Percentiles rank a stretch among this genome's conserved stretches.
These are phyloP conservation scores for Hydraecia micacea DNA, from an alignment of 2,888 invertebrate species.

Conservation along the genomic window DNA sequence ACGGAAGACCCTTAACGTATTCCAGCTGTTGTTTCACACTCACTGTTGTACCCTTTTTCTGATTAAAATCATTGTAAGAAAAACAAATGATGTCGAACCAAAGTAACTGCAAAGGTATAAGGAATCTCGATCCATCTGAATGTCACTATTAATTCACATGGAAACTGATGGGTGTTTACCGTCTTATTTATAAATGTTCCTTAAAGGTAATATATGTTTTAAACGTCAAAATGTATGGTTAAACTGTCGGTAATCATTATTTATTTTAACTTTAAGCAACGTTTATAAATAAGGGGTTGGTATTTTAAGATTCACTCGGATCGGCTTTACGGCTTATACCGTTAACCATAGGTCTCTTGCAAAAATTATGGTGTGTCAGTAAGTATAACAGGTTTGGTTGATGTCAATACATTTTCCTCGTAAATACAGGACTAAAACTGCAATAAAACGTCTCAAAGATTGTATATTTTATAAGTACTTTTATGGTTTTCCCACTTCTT, in stretches of 20 bases:
- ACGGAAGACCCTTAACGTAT: not conserved
- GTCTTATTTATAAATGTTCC: too few relatives aligned
- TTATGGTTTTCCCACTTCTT: constrained; percentile 41
- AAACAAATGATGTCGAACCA: not conserved
- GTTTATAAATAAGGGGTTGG: too few relatives aligned
- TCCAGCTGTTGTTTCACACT: not conserved
- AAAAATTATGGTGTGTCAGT: not conserved
- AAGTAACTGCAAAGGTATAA: too few relatives aligned
- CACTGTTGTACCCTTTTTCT: not conserved
- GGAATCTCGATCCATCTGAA: not conserved
- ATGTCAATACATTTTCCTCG: constrained; percentile 7
- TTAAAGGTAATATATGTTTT: too few relatives aligned
- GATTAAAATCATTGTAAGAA: not conserved
- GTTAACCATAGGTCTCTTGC: not conserved
- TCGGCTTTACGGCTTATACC: not conserved
- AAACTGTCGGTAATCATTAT: too few relatives aligned
- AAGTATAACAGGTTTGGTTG: not conserved
- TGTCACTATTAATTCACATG: not conserved
- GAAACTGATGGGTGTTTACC: not conserved
- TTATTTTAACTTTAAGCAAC: too few relatives aligned
- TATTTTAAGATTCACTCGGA: not conserved
- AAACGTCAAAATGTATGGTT: too few relatives aligned
- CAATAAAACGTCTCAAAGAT: constrained; percentile 17
- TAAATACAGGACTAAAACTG: constrained; percentile 17
- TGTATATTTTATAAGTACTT: constrained; percentile 39